These are phyloP conservation scores for Pseudomyrmex pallidus DNA, from an alignment of 1,140 invertebrate species.

Conservation along the genomic window DNA sequence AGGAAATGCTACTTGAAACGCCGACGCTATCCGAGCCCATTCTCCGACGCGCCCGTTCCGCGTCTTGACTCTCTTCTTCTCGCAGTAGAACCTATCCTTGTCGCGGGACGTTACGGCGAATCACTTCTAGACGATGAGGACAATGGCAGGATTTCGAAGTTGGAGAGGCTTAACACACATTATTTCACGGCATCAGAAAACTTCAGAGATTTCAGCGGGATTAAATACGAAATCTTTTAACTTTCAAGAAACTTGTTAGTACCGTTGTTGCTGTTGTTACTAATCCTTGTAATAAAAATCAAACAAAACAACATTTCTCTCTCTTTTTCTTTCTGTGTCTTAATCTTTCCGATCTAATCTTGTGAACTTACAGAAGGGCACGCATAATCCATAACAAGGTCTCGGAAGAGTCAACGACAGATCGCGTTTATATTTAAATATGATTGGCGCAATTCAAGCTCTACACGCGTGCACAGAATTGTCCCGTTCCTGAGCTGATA, in stretches of 20 bases:
- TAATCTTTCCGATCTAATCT: too few species aligned
- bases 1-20: constrained; percentile 80
- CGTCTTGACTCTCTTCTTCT: constrained; percentile 59
- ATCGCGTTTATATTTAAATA: too few species aligned
- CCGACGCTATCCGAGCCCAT: constrained; percentile 64
- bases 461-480: too few species aligned
- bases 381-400: not conserved
- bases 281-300: too few species aligned
- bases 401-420: not conserved
- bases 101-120: constrained; percentile 41
- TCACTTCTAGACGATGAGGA: constrained; percentile 53
- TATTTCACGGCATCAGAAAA: constrained; percentile 25
- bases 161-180: constrained; percentile 21
- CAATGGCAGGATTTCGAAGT: constrained; percentile 32
- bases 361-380: too few species aligned
- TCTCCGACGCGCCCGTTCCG: constrained; percentile 63
- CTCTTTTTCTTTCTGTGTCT: too few species aligned
- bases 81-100: constrained; percentile 53
- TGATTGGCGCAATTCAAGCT: too few species aligned
- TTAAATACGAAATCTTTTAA: not conserved
- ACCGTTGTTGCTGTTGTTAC: too few species aligned
- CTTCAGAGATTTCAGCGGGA: constrained; percentile 5
- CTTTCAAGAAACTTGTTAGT: too few species aligned
- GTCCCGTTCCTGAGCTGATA: not conserved
- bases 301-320: too few species aligned